Base-by-base conservation (phyloP, 2,888 invertebrate species). In the Philereme vetulata region DNA sequence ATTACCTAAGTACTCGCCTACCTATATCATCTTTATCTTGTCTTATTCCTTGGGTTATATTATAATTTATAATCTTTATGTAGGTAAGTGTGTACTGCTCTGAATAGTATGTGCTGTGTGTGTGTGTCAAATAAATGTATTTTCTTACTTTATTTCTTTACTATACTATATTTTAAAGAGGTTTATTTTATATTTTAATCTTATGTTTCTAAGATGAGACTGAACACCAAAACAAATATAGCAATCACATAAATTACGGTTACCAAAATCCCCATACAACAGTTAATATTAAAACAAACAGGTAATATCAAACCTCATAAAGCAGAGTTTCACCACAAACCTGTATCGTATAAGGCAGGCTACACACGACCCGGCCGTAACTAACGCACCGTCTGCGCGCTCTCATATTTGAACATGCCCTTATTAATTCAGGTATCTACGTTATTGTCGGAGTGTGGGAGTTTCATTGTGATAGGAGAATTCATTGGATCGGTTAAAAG, bases 391-490 rank as follows among this genome's bases (percentile, higher is more conserved):
- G 75, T 70, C 67, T 71, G 74, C 65, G 35, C 57, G 66, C 72
- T 71, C 55, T 60, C 76, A 77, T 77, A 74, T 76, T 77, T 76
- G 72, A 75, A 70, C 71, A 68, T 65, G 64, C 55, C 67, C 63
- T 74, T 75, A 76, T 71, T 77, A 75, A 80, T 80, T 75, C 80
- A 80, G 79, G 80, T 81, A 73, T 56, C 53, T 50, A 44, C 57
- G 51, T 42, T 61, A 60, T 64, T 56, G 61, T 65, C 56, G 51
- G 62, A 32, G 43, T 46, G 56, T 21, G 50, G 46, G 47, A 11
- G 48, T 51, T 57, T 46, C 44, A 52, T 36, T 52, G 47, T 50
- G 38, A 43, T 47, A 11, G 45, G 10, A 32, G 32, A 42, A n/a
- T 35, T 21, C 21, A 21, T 21, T 21, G 21, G 2, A 21, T 21